phyloP scores from a whole-genome alignment of 2,888 invertebrate species.

The Elmis aenea region DNA sequence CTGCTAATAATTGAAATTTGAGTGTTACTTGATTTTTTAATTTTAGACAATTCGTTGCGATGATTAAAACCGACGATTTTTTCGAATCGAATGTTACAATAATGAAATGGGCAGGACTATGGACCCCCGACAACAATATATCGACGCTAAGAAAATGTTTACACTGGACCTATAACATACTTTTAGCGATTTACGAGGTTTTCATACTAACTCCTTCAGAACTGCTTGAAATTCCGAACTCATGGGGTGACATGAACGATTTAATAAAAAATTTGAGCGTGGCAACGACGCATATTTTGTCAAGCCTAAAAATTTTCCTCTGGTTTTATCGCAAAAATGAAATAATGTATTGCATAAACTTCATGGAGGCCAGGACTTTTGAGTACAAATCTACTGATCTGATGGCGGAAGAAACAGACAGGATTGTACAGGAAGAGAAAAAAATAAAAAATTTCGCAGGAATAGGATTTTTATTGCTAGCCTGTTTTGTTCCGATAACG shows the following conservation, averaged over 20 bases:
- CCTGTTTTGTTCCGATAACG: slow-evolving; percentile 10
- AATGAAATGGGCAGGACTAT: slow-evolving; percentile 24
- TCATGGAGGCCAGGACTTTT: slow-evolving; percentile 14
- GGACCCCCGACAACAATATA: slow-evolving; percentile 19
- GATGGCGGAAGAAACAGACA: slow-evolving; percentile 19
- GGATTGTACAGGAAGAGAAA: slow-evolving; percentile 22
- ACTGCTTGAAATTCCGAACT: slow-evolving; percentile 18
- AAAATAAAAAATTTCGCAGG: slow-evolving; percentile 17
- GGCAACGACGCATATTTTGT: slow-evolving; percentile 24
- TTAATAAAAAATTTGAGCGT: slow-evolving; percentile 29
- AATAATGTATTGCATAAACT: slow-evolving; percentile 22
- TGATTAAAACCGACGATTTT: slow-evolving; percentile 14
- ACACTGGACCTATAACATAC: slow-evolving; percentile 15
- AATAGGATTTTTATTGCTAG: slow-evolving; percentile 7
- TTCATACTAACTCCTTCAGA: slow-evolving; percentile 24
- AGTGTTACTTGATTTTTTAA: no score
- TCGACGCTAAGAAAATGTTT: slow-evolving; percentile 1
- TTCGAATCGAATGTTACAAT: slow-evolving; percentile 24
- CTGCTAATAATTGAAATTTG: no score
- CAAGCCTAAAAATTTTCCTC: slow-evolving; percentile 21
- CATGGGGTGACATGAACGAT: slow-evolving; percentile 18
- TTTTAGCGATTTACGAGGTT: slow-evolving; percentile 19
- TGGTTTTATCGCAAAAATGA: slow-evolving; percentile 24
- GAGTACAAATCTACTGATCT: slow-evolving; percentile 21
- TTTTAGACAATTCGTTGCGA: no score